phyloP scores from a whole-genome alignment of 2,888 invertebrate species.

The Microchrysa polita region DNA sequence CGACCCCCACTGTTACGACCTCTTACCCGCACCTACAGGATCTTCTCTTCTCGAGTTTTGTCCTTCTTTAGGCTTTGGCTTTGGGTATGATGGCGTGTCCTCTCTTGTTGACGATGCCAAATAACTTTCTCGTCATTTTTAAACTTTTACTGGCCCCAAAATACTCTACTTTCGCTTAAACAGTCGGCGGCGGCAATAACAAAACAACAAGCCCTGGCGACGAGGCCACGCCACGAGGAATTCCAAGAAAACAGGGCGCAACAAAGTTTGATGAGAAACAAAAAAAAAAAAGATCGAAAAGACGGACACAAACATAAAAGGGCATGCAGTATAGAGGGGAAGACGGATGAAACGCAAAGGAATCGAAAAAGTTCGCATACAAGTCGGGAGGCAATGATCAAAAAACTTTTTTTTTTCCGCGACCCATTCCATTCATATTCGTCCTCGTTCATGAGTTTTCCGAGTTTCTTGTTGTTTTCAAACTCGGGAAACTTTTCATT shows the following conservation, averaged over 20 bases:
- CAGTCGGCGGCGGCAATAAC: no score
- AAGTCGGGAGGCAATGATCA: not conserved
- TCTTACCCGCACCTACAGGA: not conserved
- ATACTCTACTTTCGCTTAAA: constrained; percentile 22
- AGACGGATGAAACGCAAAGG: not conserved
- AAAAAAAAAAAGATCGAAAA: no score
- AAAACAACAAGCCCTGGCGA: no score
- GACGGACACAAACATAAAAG: not conserved
- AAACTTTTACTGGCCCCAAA: constrained; percentile 13
- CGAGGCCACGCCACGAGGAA: no score
- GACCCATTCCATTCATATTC: constrained; percentile 18
- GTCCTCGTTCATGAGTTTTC: not conserved
- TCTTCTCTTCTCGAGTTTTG: not conserved
- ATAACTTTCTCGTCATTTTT: not conserved
- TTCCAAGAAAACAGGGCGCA: no score
- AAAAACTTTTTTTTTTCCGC: constrained; percentile 31
- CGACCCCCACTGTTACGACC: not conserved
- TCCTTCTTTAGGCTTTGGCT: not conserved
- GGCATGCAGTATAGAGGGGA: not conserved
- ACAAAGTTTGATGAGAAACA: no score
- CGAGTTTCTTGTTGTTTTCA: constrained; percentile 16
- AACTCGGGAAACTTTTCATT: constrained; percentile 10
- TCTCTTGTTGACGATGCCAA: not conserved
- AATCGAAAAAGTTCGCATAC: constrained; percentile 11
- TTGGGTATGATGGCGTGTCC: no score